These are phyloP conservation scores for Apis cerana DNA, from an alignment of 1,140 invertebrate species.

Conservation along the genomic window DNA sequence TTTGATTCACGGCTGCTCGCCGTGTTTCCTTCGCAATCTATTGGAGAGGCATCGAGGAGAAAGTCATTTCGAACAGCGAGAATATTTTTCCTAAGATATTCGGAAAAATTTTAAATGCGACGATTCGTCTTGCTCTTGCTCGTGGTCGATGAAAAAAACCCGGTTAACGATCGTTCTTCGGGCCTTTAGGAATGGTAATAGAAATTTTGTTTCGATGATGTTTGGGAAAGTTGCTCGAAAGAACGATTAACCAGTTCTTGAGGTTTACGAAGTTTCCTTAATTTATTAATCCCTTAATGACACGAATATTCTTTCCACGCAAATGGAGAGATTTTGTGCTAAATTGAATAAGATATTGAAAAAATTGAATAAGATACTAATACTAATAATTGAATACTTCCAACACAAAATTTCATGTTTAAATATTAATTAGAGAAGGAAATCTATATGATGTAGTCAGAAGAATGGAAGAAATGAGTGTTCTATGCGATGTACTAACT, in stretches of 20 bases:
- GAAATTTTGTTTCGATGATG: not conserved
- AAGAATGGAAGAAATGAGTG: no score
- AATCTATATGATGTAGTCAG: no score
- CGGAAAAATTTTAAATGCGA: slow-evolving; percentile 40
- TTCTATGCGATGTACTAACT: no score
- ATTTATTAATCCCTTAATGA: not conserved
- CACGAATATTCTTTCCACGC: not conserved
- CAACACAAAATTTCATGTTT: no score
- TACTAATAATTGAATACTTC: no score
- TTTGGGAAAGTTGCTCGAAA: not conserved
- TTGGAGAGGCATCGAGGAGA: slow-evolving; percentile 23
- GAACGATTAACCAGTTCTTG: not conserved
- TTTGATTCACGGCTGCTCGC: slow-evolving; percentile 54
- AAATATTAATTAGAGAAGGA: no score
- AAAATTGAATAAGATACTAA: no score
- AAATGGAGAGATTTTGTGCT: no score
- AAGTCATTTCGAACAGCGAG: slow-evolving; percentile 38
- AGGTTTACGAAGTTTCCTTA: not conserved
- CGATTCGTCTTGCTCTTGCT: slow-evolving; percentile 46
- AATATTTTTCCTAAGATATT: slow-evolving; percentile 25
- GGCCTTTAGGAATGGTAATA: no score
- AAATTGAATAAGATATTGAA: no score
- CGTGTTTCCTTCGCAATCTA: slow-evolving; percentile 47
- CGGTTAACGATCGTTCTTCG: not conserved
- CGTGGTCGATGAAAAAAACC: not conserved